Conservation (phyloP, 2,797 vertebrate species). For the Chrysocyon brachyurus region DNA sequence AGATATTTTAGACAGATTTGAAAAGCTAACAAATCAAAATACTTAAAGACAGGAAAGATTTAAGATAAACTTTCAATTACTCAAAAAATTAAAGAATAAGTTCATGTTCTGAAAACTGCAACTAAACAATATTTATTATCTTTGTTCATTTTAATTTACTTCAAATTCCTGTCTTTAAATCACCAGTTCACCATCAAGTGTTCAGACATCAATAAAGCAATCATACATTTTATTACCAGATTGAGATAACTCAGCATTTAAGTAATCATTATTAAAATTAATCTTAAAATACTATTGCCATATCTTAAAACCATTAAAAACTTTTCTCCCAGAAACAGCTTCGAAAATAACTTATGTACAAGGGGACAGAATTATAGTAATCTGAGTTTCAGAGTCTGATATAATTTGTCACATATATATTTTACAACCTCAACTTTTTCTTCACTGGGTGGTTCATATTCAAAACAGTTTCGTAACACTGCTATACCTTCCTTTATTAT, state of each 20-base stretch:
- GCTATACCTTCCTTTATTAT: not conserved
- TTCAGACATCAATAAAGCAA: not conserved
- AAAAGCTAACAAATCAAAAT: conserved; percentile 53
- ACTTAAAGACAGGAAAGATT: conserved; percentile 19
- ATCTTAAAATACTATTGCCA: conserved; percentile 7
- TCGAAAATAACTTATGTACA: conserved; percentile 52
- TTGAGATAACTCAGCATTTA: not conserved
- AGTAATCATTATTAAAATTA: conserved; percentile 59
- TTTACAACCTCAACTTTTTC: conserved; percentile 62
- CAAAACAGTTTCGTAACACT: conserved; percentile 15
- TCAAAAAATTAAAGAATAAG: not conserved
- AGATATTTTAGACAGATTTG: conserved; percentile 9
- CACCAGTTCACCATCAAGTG: not conserved
- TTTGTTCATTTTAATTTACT: conserved; percentile 63
- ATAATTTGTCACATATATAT: conserved; percentile 39
- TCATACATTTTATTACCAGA: conserved; percentile 41
- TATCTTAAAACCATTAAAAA: not conserved
- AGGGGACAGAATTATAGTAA: not conserved
- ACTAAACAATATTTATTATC: conserved; percentile 1
- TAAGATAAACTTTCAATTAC: conserved; percentile 52
- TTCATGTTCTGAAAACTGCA: conserved; percentile 49
- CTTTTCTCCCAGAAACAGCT: not conserved
- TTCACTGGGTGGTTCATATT: conserved; percentile 48
- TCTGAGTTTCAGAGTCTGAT: conserved; percentile 2
- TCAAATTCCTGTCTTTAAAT: conserved; percentile 47